Evolutionary conservation across 2,113 vertebrate species (phyloP), one percentile per base, ranked within the genome.

Genomic region (Anoplopoma fimbria): DNA sequence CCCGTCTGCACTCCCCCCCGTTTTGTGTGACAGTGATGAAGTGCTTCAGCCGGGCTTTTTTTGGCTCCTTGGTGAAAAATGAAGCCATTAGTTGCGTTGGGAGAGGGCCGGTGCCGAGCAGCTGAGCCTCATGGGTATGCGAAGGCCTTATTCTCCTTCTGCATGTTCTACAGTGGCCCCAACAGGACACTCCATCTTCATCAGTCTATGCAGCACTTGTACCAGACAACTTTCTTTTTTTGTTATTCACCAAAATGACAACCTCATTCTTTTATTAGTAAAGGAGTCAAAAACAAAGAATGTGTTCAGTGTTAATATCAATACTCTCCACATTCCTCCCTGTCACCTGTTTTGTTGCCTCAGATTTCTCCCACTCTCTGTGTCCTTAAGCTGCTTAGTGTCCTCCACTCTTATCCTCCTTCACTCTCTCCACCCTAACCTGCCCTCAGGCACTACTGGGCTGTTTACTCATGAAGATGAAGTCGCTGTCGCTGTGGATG

Each of bases 61-160:
- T 77, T 83, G 74, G 75, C 82, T 84, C 75, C 51, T 58, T 40
- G 1, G 64, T 92, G 91, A 95, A 93, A 94, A 93, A 95, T 93
- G 86, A 94, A 92, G 87, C 87, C 82, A 92, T 93, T 92, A 93
- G 90, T 29, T 55, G 71, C 10, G 57, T 74, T 69, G 81, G 75
- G 61, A 75, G 77, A 62, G 27, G 69, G 36, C 72, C 58, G 69
- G 75, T n/a, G 55, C 47, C 36, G 65, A 75, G 77, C 81, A 75
- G 80, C 71, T 49, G 64, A 90, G 69, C 77, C 85, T 82, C 4
- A 34, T 57, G 60, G 75, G 61, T 72, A 86, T 13, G 21, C 75
- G 45, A 81, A 80, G 72, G 74, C 53, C 55, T 77, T 65, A 69
- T 77, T 47, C 77, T 84, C 57, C 34, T 58, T 49, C 73, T 6